Evolutionary conservation across 92 coral and sea anemone species (phyloP).

Genomic region (Porites cylindrica): DNA sequence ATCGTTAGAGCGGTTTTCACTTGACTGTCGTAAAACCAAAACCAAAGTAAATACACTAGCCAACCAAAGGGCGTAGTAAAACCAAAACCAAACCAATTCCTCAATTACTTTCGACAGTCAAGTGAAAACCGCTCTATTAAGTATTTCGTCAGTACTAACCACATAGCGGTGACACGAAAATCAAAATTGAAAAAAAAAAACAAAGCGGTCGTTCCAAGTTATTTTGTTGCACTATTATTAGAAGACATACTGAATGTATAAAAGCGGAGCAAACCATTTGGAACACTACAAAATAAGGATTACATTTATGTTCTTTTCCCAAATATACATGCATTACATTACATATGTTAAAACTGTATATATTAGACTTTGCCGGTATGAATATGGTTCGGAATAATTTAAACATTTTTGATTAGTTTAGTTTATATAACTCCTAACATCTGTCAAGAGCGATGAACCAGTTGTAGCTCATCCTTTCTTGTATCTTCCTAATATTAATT

Average conservation of each 20-base stretch:
- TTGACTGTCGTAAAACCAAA: no score
- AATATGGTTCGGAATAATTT: constrained; percentile 21
- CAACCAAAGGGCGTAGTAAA: no score
- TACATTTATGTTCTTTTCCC: not conserved
- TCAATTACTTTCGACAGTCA: no score
- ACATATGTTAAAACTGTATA: not conserved
- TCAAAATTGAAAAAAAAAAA: not conserved
- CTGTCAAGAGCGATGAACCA: not conserved
- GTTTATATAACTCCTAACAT: constrained; percentile 45
- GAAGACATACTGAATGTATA: not conserved
- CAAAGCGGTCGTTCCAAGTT: not conserved
- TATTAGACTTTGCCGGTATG: not conserved
- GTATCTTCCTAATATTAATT: constrained; percentile 20
- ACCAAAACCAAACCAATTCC: no score
- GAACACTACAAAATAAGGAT: not conserved
- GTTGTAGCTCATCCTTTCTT: not conserved
- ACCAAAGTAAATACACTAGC: no score
- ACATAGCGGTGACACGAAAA: not conserved
- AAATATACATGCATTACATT: not conserved
- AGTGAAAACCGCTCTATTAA: no score
- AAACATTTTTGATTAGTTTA: constrained; percentile 32
- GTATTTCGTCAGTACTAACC: no score
- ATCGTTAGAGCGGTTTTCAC: no score
- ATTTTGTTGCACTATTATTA: not conserved
- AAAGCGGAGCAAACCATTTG: constrained; percentile 1